Evolutionary conservation across 2,888 invertebrate species (phyloP).

Genomic region (Drosophila flavopinicola): DNA sequence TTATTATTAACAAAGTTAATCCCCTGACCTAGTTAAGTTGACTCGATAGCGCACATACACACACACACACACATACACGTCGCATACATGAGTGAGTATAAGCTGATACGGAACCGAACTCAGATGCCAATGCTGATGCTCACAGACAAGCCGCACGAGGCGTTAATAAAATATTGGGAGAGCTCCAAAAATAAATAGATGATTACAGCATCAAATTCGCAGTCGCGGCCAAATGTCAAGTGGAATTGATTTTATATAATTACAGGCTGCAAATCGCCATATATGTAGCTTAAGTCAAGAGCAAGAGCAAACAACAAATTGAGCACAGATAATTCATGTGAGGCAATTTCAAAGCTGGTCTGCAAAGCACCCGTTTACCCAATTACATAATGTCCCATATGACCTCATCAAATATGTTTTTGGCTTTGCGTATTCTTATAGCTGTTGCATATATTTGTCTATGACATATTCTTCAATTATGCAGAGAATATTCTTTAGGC

Average conservation of each 20-base stretch:
- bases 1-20: slow-evolving; percentile 77
- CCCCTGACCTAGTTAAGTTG: slow-evolving; percentile 70
- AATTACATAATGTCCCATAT: slow-evolving; percentile 16
- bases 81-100: slow-evolving; percentile 7
- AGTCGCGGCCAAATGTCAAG: slow-evolving; percentile 40
- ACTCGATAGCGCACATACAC: slow-evolving; percentile 26
- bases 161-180: slow-evolving; percentile 60
- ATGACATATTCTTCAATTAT: slow-evolving; percentile 26
- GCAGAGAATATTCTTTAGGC: slow-evolving; percentile 33
- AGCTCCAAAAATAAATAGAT: slow-evolving; percentile 51
- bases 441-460: slow-evolving; percentile 21
- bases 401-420: background rate
- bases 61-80: slow-evolving; percentile 4
- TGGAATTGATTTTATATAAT: slow-evolving; percentile 53
- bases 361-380: slow-evolving; percentile 16
- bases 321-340: slow-evolving; percentile 16
- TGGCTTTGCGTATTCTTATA: background rate
- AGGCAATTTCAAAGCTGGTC: slow-evolving; percentile 2
- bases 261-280: slow-evolving; percentile 30
- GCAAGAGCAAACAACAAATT: slow-evolving; percentile 1
- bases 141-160: slow-evolving; percentile 41
- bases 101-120: slow-evolving; percentile 9
- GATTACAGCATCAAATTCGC: slow-evolving; percentile 48
- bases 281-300: too few relatives aligned
- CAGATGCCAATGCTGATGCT: slow-evolving; percentile 24